These are phyloP conservation scores for Linepithema humile DNA, from an alignment of 1,140 invertebrate genomes.

Conservation along the genomic window DNA sequence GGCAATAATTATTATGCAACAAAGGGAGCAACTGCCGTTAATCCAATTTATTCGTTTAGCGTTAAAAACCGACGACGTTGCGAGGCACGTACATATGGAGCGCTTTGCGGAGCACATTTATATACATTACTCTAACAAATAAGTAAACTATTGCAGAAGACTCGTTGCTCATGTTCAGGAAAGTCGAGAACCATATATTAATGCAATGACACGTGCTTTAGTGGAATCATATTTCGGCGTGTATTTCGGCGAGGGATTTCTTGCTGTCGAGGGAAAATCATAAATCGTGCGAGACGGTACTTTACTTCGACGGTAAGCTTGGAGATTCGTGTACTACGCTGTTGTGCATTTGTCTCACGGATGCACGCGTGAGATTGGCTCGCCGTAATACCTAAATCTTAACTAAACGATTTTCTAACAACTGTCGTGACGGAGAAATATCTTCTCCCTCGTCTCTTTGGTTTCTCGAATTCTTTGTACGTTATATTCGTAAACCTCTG, in stretches of 20 bases:
- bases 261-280: conserved; percentile 35
- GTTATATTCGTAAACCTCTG: background rate
- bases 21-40: conserved; percentile 34
- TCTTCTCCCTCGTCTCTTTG: background rate
- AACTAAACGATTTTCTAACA: background rate
- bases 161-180: background rate
- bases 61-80: background rate
- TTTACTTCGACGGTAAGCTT: conserved; percentile 20
- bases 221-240: conserved; percentile 46
- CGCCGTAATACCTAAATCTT: conserved; percentile 21
- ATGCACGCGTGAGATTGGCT: conserved; percentile 4
- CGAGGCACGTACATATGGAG: too few relatives aligned
- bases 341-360: conserved; percentile 13
- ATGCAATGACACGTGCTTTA: conserved; percentile 43
- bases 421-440: background rate
- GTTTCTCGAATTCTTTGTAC: background rate
- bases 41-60: conserved; percentile 54
- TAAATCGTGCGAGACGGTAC: conserved; percentile 43
- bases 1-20: conserved; percentile 63
- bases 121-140: background rate
- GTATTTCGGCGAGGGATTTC: conserved; percentile 38
- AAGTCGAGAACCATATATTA: conserved; percentile 35
- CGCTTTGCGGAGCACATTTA: background rate
- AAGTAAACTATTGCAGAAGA: background rate
- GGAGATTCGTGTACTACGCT: conserved; percentile 33